Evolutionary conservation across 2,888 invertebrate species (phyloP).

Genomic region (Ectropis crepuscularia): DNA sequence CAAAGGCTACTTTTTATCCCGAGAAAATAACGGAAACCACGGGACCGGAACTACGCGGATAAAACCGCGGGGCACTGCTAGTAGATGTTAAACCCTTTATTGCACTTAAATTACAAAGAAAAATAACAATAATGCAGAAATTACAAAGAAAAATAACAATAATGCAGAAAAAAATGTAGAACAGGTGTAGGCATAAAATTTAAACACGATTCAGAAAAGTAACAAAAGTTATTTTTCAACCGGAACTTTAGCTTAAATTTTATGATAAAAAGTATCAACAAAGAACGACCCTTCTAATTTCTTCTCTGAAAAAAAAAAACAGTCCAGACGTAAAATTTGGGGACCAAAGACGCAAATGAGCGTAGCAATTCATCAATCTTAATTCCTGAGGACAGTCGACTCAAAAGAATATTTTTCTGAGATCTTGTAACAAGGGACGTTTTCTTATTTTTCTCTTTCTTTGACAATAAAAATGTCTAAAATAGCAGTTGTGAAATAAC

Average conservation of each 20-base stretch:
- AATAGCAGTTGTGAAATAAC: conserved; percentile 13
- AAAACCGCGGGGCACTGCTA: too few species aligned
- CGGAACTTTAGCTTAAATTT: conserved; percentile 17
- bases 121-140: too few species aligned
- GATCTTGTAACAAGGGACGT: conserved; percentile 51
- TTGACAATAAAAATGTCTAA: conserved; percentile 36
- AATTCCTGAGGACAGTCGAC: conserved; percentile 64
- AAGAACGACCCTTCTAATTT: conserved; percentile 37
- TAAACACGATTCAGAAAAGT: not conserved
- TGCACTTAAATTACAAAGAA: too few species aligned
- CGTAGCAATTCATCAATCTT: conserved; percentile 67
- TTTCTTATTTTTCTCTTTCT: conserved; percentile 53
- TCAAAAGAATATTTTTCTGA: conserved; percentile 67
- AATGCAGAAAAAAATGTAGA: too few species aligned
- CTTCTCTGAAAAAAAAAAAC: conserved; percentile 45
- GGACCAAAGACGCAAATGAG: conserved; percentile 45
- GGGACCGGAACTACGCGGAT: too few species aligned
- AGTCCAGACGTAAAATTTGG: conserved; percentile 46
- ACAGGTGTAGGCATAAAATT: not conserved
- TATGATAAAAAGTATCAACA: conserved; percentile 30
- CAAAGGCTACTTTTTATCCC: too few species aligned
- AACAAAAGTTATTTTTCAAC: conserved; percentile 34
- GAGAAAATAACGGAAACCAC: too few species aligned
- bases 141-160: too few species aligned
- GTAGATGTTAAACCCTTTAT: too few species aligned